Evolutionary conservation across 2,888 invertebrate genomes (phyloP).

Genomic region (Leptinotarsa rubiginosa): DNA sequence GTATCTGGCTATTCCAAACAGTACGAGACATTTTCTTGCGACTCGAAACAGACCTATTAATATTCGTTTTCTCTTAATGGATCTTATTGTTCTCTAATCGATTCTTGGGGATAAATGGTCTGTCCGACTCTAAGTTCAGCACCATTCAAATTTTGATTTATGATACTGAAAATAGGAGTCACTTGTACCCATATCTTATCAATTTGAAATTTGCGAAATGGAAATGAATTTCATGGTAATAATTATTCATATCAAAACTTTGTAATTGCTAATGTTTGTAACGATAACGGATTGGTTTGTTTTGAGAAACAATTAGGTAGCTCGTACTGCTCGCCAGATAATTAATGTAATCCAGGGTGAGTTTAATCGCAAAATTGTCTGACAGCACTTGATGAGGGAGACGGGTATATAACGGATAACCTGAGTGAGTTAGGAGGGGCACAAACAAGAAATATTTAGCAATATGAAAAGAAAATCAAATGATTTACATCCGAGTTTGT

Average conservation of each 20-base stretch:
- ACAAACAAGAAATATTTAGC: too few relatives aligned
- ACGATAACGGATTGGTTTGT: too few relatives aligned
- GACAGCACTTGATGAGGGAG: not conserved
- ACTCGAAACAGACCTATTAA: slow-evolving; percentile 56
- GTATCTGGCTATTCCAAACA: too few relatives aligned
- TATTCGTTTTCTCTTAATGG: slow-evolving; percentile 63
- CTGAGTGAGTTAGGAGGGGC: too few relatives aligned
- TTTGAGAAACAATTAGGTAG: too few relatives aligned
- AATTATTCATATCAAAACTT: slow-evolving; percentile 33
- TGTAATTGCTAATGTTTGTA: too few relatives aligned
- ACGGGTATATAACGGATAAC: not conserved
- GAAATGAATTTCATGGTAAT: slow-evolving; percentile 16
- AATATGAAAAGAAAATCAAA: too few relatives aligned
- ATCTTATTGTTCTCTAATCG: slow-evolving; percentile 60
- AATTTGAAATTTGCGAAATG: slow-evolving; percentile 6
- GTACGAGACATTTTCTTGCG: too few relatives aligned
- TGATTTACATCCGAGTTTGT: too few relatives aligned
- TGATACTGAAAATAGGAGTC: slow-evolving; percentile 31
- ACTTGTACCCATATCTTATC: slow-evolving; percentile 6
- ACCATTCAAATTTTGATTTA: slow-evolving; percentile 52
- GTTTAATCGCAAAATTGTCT: not conserved
- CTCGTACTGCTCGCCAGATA: slow-evolving; percentile 28
- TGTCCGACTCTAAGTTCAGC: slow-evolving; percentile 50
- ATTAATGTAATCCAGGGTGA: slow-evolving; percentile 22
- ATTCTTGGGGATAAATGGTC: slow-evolving; percentile 50